A percentile compares a stretch with the other conserved stretches of the same genome.
Evolutionary conservation across 2,888 invertebrate species (phyloP).

Genomic region (Scelioninae gen. 2): DNA sequence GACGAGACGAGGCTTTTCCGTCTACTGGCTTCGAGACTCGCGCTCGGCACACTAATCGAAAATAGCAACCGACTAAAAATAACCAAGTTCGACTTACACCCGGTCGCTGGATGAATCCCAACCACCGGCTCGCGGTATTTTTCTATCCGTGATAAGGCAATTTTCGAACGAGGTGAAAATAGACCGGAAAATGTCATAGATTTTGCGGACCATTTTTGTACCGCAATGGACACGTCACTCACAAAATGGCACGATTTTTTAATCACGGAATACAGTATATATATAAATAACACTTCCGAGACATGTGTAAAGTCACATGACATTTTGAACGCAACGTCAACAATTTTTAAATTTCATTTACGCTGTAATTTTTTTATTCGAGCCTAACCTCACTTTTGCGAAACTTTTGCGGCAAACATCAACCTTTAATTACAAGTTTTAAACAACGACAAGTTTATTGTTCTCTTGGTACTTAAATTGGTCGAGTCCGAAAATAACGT

Average conservation of each 20-base stretch:
- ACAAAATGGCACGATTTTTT: no score
- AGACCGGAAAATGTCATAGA: constrained; percentile 4
- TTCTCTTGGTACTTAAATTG: no score
- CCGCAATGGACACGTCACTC: no score
- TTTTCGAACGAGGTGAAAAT: constrained; percentile 42
- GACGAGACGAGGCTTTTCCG: constrained; percentile 63
- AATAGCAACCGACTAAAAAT: constrained; percentile 70
- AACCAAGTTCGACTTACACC: constrained; percentile 63
- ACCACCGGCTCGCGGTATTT: constrained; percentile 52
- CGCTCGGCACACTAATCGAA: constrained; percentile 68
- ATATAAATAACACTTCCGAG: constrained; percentile 20
- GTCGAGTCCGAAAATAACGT: no score
- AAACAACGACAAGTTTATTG: no score
- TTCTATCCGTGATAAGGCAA: constrained; percentile 43
- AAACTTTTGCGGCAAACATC: no score
- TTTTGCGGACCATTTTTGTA: neutral
- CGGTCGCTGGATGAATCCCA: constrained; percentile 58
- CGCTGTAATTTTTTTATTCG: no score
- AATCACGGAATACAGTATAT: constrained; percentile 12
- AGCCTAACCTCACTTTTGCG: no score
- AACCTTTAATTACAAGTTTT: no score
- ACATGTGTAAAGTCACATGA: neutral
- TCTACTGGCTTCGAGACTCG: constrained; percentile 64
- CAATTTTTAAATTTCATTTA: no score
- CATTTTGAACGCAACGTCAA: no score